These are phyloP conservation scores for Priapulus caudatus DNA, from an alignment of 2,888 invertebrate species.

Conservation along the genomic window DNA sequence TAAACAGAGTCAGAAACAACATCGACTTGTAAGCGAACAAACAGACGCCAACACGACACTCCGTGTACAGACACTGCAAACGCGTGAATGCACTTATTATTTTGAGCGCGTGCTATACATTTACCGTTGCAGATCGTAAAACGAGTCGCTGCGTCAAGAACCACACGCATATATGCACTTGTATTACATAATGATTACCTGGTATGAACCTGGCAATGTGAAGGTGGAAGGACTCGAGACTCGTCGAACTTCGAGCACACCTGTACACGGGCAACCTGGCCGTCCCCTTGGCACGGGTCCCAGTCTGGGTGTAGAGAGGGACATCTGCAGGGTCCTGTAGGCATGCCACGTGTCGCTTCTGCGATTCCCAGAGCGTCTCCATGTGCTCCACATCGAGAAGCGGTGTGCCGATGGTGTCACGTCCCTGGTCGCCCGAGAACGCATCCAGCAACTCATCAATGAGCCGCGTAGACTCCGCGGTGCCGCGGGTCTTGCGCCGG, in stretches of 20 bases:
- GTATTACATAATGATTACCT: neutral
- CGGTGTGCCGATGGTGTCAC: slow-evolving; percentile 19
- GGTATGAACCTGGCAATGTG: neutral
- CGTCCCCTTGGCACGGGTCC: slow-evolving; percentile 20
- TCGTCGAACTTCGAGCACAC: slow-evolving; percentile 25
- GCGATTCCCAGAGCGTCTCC: slow-evolving; percentile 12
- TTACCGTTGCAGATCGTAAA: no score
- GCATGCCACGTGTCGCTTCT: slow-evolving; percentile 17
- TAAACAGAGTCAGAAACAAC: no score
- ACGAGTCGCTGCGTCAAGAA: no score
- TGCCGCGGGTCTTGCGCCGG: no score
- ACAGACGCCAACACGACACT: no score
- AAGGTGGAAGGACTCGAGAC: slow-evolving; percentile 20
- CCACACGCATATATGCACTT: no score
- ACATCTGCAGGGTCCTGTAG: slow-evolving; percentile 19
- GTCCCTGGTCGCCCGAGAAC: slow-evolving; percentile 15
- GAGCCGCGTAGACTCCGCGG: no score
- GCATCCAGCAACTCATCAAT: slow-evolving; percentile 17
- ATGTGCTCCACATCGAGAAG: slow-evolving; percentile 18
- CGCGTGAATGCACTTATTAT: no score
- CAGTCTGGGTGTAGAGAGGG: slow-evolving; percentile 19
- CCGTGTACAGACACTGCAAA: no score
- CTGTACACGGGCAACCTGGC: slow-evolving; percentile 19
- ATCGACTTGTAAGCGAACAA: no score
- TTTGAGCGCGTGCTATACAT: no score